Conservation (phyloP, 2,797 vertebrate genomes). For the Enteromius viviparus region DNA sequence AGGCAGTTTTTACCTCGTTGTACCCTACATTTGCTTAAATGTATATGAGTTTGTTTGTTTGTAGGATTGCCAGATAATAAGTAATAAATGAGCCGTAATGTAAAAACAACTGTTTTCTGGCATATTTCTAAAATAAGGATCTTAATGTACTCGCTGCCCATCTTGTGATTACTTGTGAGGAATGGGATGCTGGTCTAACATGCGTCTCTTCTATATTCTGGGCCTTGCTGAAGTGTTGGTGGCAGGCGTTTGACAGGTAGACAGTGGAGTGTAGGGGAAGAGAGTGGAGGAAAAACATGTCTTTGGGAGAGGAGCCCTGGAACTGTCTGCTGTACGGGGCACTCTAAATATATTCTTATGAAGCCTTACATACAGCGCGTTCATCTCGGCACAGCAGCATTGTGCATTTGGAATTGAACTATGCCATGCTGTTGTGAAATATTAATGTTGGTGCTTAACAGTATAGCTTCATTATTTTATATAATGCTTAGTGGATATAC, state of each 20-base stretch:
- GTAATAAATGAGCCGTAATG: not conserved
- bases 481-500: not conserved
- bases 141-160: slow-evolving; percentile 33
- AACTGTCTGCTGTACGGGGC: slow-evolving; percentile 45
- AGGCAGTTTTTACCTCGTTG: too few relatives aligned
- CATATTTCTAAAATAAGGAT: slow-evolving; percentile 24
- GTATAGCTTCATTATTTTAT: not conserved
- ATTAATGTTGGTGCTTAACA: not conserved
- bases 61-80: not conserved
- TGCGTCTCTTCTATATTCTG: slow-evolving; percentile 53
- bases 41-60: not conserved
- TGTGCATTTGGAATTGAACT: slow-evolving; percentile 2
- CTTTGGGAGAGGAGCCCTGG: slow-evolving; percentile 28
- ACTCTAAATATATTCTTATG: slow-evolving; percentile 44
- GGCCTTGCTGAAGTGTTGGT: slow-evolving; percentile 45
- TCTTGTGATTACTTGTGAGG: slow-evolving; percentile 49
- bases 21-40: not conserved
- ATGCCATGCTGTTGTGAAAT: not conserved
- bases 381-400: slow-evolving; percentile 33
- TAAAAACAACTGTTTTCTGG: not conserved
- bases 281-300: slow-evolving; percentile 38
- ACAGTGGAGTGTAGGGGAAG: slow-evolving; percentile 69
- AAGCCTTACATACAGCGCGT: slow-evolving; percentile 26
- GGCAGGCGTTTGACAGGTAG: slow-evolving; percentile 67
- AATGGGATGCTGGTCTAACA: slow-evolving; percentile 45